These are phyloP conservation scores for Stomorhina lunata DNA, from an alignment of 2,888 invertebrate genomes.

Conservation along the genomic window DNA sequence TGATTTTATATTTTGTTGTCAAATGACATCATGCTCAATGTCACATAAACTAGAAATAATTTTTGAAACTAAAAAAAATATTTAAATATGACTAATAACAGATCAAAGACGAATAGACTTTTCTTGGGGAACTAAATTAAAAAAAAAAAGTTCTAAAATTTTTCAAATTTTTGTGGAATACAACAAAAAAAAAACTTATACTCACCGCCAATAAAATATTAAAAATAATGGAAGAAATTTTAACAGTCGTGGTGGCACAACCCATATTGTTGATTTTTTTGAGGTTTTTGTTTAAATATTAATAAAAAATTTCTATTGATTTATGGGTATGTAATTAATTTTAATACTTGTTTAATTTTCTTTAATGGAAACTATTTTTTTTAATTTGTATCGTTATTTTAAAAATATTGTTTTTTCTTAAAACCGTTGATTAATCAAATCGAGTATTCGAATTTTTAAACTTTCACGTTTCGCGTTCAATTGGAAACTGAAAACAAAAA, in stretches of 20 bases:
- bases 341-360: conserved; percentile 11
- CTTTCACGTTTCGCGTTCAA: conserved; percentile 73
- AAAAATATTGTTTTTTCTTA: not conserved
- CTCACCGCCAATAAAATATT: conserved; percentile 77
- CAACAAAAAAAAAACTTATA: conserved; percentile 35
- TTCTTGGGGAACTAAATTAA: not conserved
- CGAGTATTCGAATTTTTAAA: conserved; percentile 56
- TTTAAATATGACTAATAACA: conserved; percentile 40
- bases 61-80: conserved; percentile 9
- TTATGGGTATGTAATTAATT: not conserved
- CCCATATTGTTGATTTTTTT: conserved; percentile 70
- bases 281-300: not conserved
- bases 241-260: conserved; percentile 74
- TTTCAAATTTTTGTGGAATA: not conserved
- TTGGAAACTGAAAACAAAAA: conserved; percentile 71
- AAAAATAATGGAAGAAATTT: conserved; percentile 72
- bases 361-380: not conserved
- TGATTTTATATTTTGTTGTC: conserved; percentile 35
- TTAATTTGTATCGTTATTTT: not conserved
- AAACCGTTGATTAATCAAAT: conserved; percentile 39
- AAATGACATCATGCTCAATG: conserved; percentile 63
- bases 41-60: conserved; percentile 32
- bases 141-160: not conserved
- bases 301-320: not conserved
- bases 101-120: not conserved